Evolutionary conservation across 2,113 vertebrate species (phyloP), one percentile per base, ranked within the genome.

Genomic region (Alexandromys fortis): DNA sequence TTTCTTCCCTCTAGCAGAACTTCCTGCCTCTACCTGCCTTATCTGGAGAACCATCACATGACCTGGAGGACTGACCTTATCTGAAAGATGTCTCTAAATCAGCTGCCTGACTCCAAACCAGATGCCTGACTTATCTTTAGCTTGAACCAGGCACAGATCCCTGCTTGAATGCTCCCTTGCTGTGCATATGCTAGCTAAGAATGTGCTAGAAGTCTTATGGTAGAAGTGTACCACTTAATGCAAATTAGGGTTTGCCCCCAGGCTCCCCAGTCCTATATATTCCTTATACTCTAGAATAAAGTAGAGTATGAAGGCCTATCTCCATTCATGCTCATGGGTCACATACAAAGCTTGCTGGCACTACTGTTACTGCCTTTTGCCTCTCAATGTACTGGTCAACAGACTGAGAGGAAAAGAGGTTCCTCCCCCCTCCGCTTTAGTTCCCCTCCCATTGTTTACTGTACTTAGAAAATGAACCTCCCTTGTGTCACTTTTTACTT

Each of bases 361-460:
- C 7, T 19, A 72, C 7, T 19, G 7, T 17, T 19, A 72, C 35
- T 72, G 33, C 68, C 33, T 72, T 72, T 21, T n/a, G 35, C 35
- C 68, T n/a, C 68, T 72, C 35, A 7, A n/a, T 35, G 3, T 21
- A 17, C 16, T 19, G 68, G 68, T 35, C 35, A 7, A n/a, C 68
- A 72, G 68, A 8, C 16, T n/a, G 7, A 72, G 30, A n/a, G 7
- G 70, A 19, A 72, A 72, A 9, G 17, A 21, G 7, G 70, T 9
- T 12, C 9, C 26, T 8, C 30, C 30, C 30, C 30, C 5, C 68
- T 16, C 70, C 1, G 17, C 8, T 58, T 1, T 19, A 17, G 0
- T 1, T 58, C 55, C 19, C 19, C 5, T 58, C 19, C 55, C 55
- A 6, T 58, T 21, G 70, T 17, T 72, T 22, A 4, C 22, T 11